Percentiles rank a stretch among this genome's conserved stretches.
Evolutionary conservation across 2,113 vertebrate species (phyloP).

Genomic region (Pelobates fuscus): DNA sequence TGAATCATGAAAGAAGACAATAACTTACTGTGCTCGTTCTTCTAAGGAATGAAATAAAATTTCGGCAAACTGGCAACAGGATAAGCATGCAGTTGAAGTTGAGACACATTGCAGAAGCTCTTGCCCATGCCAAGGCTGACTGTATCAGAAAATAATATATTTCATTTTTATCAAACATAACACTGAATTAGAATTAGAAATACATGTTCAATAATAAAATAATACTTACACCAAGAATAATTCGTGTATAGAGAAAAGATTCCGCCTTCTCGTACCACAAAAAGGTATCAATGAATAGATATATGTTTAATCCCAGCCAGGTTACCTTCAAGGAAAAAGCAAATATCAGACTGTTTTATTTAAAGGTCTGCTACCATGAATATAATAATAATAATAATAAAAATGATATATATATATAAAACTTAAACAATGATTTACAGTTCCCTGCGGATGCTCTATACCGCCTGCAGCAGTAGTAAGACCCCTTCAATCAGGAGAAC

Average conservation of each 20-base stretch:
- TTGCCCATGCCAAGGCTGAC: conserved; percentile 77
- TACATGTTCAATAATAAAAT: conserved; percentile 11
- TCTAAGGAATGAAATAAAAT: conserved; percentile 74
- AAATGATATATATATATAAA: too few relatives aligned
- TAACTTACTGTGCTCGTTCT: conserved; percentile 72
- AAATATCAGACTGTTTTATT: background rate
- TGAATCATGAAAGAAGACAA: background rate
- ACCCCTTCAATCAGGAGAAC: too few relatives aligned
- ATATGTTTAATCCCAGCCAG: conserved; percentile 75
- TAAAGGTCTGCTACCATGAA: too few relatives aligned
- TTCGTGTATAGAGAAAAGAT: conserved; percentile 74
- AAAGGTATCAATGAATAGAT: conserved; percentile 75
- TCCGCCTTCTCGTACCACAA: conserved; percentile 70
- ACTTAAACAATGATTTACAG: too few relatives aligned
- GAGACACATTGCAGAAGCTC: conserved; percentile 76
- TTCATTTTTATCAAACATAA: too few relatives aligned
- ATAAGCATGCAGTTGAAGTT: conserved; percentile 83
- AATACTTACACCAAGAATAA: conserved; percentile 77
- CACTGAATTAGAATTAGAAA: conserved; percentile 7
- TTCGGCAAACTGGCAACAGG: conserved; percentile 75
- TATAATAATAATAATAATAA: too few relatives aligned
- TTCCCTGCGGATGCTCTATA: too few relatives aligned
- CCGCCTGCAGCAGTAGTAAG: too few relatives aligned
- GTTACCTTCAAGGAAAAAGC: conserved; percentile 59
- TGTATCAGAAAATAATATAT: conserved; percentile 47